Percentiles rank a stretch among this genome's conserved stretches.
phyloP scores from a whole-genome alignment of 2,797 vertebrate genomes.

The Epinephelus awoara region DNA sequence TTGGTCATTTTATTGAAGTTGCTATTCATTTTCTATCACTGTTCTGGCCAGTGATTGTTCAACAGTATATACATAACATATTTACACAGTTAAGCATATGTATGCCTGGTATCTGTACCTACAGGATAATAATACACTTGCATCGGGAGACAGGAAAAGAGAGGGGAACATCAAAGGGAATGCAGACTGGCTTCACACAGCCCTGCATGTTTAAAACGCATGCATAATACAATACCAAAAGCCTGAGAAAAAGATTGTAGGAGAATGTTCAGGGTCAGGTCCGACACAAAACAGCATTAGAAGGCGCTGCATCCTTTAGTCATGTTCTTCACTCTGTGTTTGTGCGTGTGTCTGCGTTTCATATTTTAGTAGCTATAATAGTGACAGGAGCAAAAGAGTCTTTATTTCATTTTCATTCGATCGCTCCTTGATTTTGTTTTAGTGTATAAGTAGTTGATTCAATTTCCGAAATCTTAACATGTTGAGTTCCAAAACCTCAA shows the following conservation, averaged over 20 bases:
- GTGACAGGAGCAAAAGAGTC: neutral
- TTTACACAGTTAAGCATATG: constrained; percentile 22
- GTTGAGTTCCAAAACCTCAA: neutral
- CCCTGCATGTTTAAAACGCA: constrained; percentile 62
- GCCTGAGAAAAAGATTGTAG: constrained; percentile 47
- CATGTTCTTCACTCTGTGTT: constrained; percentile 1
- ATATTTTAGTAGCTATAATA: constrained; percentile 21
- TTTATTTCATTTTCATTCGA: constrained; percentile 6
- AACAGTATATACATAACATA: constrained; percentile 3
- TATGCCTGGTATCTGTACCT: constrained; percentile 18
- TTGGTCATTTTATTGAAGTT: neutral
- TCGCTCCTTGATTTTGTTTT: neutral
- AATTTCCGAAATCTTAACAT: neutral
- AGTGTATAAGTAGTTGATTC: neutral
- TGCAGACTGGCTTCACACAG: constrained; percentile 43
- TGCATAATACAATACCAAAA: constrained; percentile 63
- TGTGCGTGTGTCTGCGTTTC: constrained; percentile 2
- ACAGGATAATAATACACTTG: constrained; percentile 38
- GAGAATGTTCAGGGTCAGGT: constrained; percentile 59
- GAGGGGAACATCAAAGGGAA: constrained; percentile 65
- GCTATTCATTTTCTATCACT: neutral
- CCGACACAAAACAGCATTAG: constrained; percentile 44
- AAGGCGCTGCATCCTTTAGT: constrained; percentile 36
- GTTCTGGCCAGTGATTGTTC: neutral
- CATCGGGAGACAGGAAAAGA: constrained; percentile 31